A percentile compares a stretch with the other conserved stretches of the same genome.
Evolutionary conservation across 2,797 vertebrate genomes (phyloP).

Genomic region (Potorous gilbertii): DNA sequence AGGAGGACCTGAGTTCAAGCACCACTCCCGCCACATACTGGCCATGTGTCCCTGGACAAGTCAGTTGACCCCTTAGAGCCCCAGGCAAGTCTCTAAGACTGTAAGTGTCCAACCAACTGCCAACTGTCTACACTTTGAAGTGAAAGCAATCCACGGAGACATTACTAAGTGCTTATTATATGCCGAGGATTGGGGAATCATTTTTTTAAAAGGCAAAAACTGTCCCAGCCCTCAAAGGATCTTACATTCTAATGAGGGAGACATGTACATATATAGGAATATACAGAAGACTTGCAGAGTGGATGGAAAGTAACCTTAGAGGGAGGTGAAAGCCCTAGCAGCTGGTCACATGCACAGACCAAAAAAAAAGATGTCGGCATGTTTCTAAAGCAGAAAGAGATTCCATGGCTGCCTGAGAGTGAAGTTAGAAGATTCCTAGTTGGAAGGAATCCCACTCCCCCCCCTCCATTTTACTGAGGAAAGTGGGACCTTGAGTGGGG

Average conservation of each 20-base stretch:
- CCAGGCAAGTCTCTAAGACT: neutral
- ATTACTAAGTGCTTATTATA: neutral
- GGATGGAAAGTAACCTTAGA: neutral
- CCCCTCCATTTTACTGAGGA: neutral
- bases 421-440: neutral
- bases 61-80: neutral
- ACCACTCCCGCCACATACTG: neutral
- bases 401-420: neutral
- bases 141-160: neutral
- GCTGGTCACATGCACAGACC: neutral
- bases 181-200: neutral
- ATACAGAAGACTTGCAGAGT: neutral
- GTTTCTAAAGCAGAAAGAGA: neutral
- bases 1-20: neutral
- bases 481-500: neutral
- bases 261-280: neutral
- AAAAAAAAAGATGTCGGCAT: neutral
- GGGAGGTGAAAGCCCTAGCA: neutral
- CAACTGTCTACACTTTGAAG: neutral
- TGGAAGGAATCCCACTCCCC: neutral
- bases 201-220: neutral
- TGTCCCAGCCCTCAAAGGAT: neutral
- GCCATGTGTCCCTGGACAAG: neutral
- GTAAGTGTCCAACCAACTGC: neutral
- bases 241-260: neutral